phyloP scores from a whole-genome alignment of 2,797 vertebrate genomes.

The Melanotaenia maccullochi region DNA sequence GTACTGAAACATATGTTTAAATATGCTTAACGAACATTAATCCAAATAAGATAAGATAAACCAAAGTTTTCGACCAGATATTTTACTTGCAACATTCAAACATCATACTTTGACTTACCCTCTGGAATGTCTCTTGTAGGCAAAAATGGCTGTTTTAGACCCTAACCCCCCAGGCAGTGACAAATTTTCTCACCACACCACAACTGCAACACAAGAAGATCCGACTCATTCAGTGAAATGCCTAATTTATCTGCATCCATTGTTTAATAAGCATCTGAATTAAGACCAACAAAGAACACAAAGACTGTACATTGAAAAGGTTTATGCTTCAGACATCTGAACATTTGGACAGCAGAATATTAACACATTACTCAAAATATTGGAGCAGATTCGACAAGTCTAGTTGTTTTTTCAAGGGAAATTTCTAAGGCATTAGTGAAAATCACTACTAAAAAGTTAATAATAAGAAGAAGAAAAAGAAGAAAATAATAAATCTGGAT shows the following conservation, averaged over 20 bases:
- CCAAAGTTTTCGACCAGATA: background rate
- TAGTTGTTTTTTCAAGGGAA: background rate
- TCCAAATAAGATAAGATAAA: background rate
- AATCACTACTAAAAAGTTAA: background rate
- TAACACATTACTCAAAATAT: background rate
- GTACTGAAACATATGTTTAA: background rate
- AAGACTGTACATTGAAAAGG: conserved; percentile 1
- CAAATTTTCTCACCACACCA: conserved; percentile 60
- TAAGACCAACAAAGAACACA: background rate
- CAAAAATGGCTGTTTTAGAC: conserved; percentile 33
- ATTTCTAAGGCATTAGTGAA: background rate
- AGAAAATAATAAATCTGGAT: too few relatives aligned
- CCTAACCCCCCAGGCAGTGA: conserved; percentile 36
- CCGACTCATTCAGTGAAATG: conserved; percentile 35
- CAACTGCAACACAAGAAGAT: conserved; percentile 64
- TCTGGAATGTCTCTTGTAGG: conserved; percentile 50
- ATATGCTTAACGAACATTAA: background rate
- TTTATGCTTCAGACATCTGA: background rate
- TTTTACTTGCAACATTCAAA: background rate
- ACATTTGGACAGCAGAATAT: background rate
- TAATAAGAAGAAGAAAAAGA: background rate
- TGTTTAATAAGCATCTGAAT: conserved; percentile 46
- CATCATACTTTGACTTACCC: conserved; percentile 54
- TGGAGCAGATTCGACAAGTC: background rate
- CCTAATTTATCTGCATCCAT: background rate